phyloP scores from a whole-genome alignment of 2,888 invertebrate genomes.

The Muschampia plurimacula region DNA sequence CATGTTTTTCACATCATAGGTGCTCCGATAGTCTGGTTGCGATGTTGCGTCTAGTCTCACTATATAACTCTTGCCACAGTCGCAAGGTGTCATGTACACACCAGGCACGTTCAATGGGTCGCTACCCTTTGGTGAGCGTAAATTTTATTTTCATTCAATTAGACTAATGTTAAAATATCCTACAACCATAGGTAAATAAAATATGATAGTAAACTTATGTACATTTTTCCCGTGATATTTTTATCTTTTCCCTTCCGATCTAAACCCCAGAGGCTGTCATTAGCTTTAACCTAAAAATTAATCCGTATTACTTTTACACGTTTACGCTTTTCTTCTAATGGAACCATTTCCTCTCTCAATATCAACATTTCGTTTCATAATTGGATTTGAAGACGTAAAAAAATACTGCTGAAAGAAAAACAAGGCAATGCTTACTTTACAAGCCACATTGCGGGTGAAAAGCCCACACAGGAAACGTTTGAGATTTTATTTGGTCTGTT shows the following conservation, averaged over 20 bases:
- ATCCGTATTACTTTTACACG: constrained; percentile 3
- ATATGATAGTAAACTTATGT: too few relatives aligned
- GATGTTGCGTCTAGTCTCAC: too few relatives aligned
- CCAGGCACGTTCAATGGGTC: too few relatives aligned
- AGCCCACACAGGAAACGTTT: constrained; percentile 30
- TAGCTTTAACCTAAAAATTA: constrained; percentile 1
- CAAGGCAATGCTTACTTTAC: constrained; percentile 14
- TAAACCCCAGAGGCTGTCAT: constrained; percentile 1
- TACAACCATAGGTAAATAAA: too few relatives aligned
- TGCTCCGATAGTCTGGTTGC: too few relatives aligned
- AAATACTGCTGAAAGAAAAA: constrained; percentile 9
- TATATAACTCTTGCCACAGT: too few relatives aligned
- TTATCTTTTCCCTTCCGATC: neutral
- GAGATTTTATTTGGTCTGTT: constrained; percentile 40
- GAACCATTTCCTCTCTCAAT: constrained; percentile 10
- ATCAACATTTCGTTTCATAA: constrained; percentile 14
- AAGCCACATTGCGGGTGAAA: constrained; percentile 18
- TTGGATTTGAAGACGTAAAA: constrained; percentile 22
- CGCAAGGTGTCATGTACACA: too few relatives aligned
- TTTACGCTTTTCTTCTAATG: neutral
- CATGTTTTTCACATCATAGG: too few relatives aligned
- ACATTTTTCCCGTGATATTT: too few relatives aligned
- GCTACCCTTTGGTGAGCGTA: too few relatives aligned
- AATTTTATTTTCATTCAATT: too few relatives aligned
- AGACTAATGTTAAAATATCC: too few relatives aligned